Base-by-base conservation (phyloP, 2,888 invertebrate species). In the Nowickia ferox region DNA sequence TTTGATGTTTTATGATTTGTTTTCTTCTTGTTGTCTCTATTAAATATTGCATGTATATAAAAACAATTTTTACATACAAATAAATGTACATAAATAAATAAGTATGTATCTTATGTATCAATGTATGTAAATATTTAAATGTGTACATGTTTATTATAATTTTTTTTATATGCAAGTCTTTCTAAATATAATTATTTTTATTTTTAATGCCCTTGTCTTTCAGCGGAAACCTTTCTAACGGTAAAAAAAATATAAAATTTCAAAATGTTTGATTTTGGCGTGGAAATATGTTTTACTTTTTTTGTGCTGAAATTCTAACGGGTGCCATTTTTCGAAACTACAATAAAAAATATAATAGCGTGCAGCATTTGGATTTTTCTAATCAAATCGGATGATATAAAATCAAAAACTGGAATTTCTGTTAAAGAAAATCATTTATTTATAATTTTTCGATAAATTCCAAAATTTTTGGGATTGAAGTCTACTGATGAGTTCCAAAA, bases 181-280 rank as follows among this genome's bases (percentile, higher is more conserved):
- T 68, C 19, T 22, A 17, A 63, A 46, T 48, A 40, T 55, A 55
- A 63, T 61, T 63, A 74, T 48, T 30, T 84, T 61, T 44, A 68
- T 72, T 66, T 59, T 11, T 15, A 42, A 72, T 86, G 86, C 55
- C 86, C 86, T 86, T 83, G 86, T 71, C 71, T 66, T 76, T 48
- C 46, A 82, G 55, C 78, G 85, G 85, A 79, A 85, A 57, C 71
- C 19, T 81, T 59, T 59, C 44, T 46, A 42, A 44, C 11, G 57
- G 11, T 51, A 59, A 30, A 74, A 59, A 59, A 11, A 40, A 11
- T 22, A 57, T 61, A 46, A 0, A 55, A 61, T 53, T 57, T 68
- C 13, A 9, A 74, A 59, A 61, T 82, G 38, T 77, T 82, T 38
- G 46, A 8, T 17, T 48, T 19, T 8, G 10, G 10, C 76, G 63